phyloP scores from a whole-genome alignment of 2,113 vertebrate species.

The Meriones unguiculatus region DNA sequence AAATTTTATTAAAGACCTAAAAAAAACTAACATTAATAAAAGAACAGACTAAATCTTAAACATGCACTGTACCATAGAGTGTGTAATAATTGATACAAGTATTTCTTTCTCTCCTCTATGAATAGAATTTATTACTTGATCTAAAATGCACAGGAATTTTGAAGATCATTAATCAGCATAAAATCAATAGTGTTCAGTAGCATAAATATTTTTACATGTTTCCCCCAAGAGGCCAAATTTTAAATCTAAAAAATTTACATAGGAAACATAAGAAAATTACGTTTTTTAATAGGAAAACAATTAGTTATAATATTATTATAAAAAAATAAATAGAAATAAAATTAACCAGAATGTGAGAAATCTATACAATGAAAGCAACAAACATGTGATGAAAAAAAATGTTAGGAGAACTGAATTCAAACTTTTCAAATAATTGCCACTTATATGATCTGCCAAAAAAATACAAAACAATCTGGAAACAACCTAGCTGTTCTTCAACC shows the following conservation, averaged over 20 bases:
- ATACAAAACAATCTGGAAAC: not conserved
- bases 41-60: not conserved
- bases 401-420: not conserved
- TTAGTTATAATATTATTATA: not conserved
- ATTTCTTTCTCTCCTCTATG: not conserved
- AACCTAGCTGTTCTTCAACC: too few species aligned
- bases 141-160: not conserved
- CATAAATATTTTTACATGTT: not conserved
- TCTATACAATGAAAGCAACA: not conserved
- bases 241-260: too few species aligned
- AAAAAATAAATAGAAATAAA: not conserved
- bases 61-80: not conserved
- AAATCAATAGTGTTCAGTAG: not conserved
- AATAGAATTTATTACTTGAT: not conserved
- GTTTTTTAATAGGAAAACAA: not conserved
- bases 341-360: not conserved
- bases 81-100: not conserved
- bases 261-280: not conserved
- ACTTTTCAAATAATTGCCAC: accelerated
- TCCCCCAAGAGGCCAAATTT: too few species aligned
- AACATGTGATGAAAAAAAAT: not conserved
- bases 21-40: not conserved
- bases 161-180: not conserved
- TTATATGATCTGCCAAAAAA: not conserved
- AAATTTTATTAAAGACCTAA: not conserved